Base-by-base conservation (phyloP, 1,140 invertebrate species). In the Drosophila ambigua region DNA sequence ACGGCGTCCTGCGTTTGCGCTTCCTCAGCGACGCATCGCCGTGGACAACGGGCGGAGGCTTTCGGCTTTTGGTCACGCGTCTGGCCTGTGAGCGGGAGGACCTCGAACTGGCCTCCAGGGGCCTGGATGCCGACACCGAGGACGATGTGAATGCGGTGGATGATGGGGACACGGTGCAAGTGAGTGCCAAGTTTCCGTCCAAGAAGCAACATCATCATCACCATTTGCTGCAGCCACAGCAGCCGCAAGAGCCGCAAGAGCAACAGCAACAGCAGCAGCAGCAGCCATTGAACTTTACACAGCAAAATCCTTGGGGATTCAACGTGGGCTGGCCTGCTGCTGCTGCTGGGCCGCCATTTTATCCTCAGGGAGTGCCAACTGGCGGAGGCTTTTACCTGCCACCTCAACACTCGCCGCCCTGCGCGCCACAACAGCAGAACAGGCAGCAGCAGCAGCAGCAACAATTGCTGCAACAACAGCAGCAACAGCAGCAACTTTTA, bases 11-110 rank as follows among this genome's bases (percentile, higher is more conserved):
- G 4, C 79, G 77, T 0, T 24, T 93, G n/a, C 72, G 90, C 13
- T 93, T 93, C 68, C 45, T 77, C 1, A 74, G 85, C 35, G 91
- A 92, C 23, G 75, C 80, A 7, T 90, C 85, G 0, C 90, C 90
- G 0, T 91, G 90, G 90, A 82, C 88, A 0, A 89, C 90, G 8
- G 89, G 64, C 9, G 92, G 91, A n/a, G 93, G 93, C 4, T 94
- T 94, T 63, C 92, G 92, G 24, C 91, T 94, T 55, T 78, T 94
- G 4, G 91, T 94, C 2, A 93, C 92, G 1, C 88, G 93, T 6
- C 72, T 92, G 62, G 90, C 93, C 4, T 93, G 92, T 52, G 79
- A 85, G 20, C 49, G 76, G 4, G 87, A 91, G 28, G 87, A 91
- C 2, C 26, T 79, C 24, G 90, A 91, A 2, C 26, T 79, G 41